Conservation (phyloP, 2,113 vertebrate genomes). For the Chaetops frenatus region DNA sequence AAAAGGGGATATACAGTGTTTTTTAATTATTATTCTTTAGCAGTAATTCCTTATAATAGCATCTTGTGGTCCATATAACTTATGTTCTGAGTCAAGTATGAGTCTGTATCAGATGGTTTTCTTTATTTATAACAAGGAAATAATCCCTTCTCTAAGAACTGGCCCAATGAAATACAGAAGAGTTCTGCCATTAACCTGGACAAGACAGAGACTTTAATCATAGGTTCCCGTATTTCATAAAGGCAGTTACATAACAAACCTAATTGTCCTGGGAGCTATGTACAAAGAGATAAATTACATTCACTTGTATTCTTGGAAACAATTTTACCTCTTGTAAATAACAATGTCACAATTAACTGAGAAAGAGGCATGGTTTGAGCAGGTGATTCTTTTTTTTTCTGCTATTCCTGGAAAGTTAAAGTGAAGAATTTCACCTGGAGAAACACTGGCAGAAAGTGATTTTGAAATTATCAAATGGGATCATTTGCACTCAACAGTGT, state of each 20-base stretch:
- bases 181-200: background rate
- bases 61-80: slow-evolving; percentile 3
- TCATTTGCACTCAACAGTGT: background rate
- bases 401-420: background rate
- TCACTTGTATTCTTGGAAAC: background rate
- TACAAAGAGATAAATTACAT: background rate
- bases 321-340: slow-evolving; percentile 21
- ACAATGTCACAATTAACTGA: background rate
- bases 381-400: background rate
- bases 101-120: slow-evolving; percentile 1
- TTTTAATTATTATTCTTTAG: background rate
- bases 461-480: background rate
- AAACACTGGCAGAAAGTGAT: background rate
- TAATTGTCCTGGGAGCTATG: background rate
- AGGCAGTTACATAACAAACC: background rate
- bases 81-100: background rate
- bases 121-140: slow-evolving; percentile 18
- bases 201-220: background rate
- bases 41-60: slow-evolving; percentile 2
- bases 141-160: slow-evolving; percentile 38
- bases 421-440: background rate
- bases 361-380: background rate
- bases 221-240: background rate
- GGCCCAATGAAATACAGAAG: background rate
- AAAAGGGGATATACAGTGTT: slow-evolving; percentile 29